phyloP scores from a whole-genome alignment of 2,888 invertebrate species.

The Hyles lineata region DNA sequence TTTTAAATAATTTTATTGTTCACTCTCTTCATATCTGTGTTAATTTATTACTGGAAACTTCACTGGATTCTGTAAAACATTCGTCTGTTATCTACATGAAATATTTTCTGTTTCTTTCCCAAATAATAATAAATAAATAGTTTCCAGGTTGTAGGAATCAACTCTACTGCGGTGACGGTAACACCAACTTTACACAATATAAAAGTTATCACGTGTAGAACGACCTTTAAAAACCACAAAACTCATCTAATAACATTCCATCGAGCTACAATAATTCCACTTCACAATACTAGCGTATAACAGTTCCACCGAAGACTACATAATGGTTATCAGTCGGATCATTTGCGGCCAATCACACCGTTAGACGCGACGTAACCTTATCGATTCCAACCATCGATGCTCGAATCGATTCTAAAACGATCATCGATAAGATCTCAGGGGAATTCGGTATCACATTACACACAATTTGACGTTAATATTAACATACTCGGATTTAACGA shows the following conservation, averaged over 20 bases:
- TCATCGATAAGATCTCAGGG: neutral
- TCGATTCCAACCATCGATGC: constrained; percentile 18
- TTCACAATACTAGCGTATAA: neutral
- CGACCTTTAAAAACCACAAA: neutral
- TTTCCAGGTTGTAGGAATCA: no score
- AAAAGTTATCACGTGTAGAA: neutral
- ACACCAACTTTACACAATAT: no score
- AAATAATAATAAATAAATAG: no score
- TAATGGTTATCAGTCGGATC: constrained; percentile 27
- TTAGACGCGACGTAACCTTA: neutral
- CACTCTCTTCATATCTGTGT: no score
- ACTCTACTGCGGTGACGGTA: no score
- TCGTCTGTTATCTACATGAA: no score
- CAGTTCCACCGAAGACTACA: constrained; percentile 26
- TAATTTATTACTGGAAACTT: no score
- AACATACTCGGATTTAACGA: constrained; percentile 7
- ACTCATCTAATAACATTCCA: neutral
- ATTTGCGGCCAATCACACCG: constrained; percentile 29
- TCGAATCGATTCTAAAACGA: constrained; percentile 12
- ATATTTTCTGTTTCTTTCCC: no score
- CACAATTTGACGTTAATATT: constrained; percentile 5
- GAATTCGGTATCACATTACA: constrained; percentile 11
- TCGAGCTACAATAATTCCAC: neutral
- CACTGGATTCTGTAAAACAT: no score
- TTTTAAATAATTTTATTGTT: no score